A percentile compares a stretch with the other conserved stretches of the same genome.
Conservation (phyloP, 2,797 vertebrate genomes). For the Triplophysa bombifrons region DNA sequence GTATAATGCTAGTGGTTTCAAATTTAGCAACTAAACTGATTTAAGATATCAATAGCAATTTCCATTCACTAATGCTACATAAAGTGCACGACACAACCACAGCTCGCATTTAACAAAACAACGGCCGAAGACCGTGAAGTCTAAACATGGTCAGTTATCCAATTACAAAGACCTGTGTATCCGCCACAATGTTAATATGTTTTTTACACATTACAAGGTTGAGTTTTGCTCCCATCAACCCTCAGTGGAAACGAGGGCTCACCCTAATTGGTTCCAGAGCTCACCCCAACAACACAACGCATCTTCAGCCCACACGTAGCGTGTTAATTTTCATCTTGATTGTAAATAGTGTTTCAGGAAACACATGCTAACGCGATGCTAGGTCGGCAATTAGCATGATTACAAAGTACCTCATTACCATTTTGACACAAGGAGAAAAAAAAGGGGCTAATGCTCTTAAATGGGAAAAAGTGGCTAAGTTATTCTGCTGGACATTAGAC, state of each 20-base stretch:
- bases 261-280: constrained; percentile 99
- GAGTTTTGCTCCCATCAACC: constrained; percentile 76
- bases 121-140: constrained; percentile 57
- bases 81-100: constrained; percentile 69
- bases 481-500: constrained; percentile 82
- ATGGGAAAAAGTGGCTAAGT: constrained; percentile 76
- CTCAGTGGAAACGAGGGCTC: constrained; percentile 83
- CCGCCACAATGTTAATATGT: constrained; percentile 72
- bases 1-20: too few relatives aligned
- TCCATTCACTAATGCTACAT: background rate
- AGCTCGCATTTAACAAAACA: constrained; percentile 48
- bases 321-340: constrained; percentile 87
- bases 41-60: background rate
- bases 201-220: constrained; percentile 82
- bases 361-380: constrained; percentile 95
- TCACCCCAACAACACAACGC: constrained; percentile 84
- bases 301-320: constrained; percentile 84
- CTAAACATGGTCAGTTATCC: constrained; percentile 73
- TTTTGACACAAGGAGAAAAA: constrained; percentile 75
- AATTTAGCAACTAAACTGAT: too few relatives aligned
- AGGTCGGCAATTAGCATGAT: constrained; percentile 97
- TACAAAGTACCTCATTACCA: constrained; percentile 99
- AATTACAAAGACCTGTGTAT: constrained; percentile 75
- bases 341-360: constrained; percentile 83
- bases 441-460: constrained; percentile 38